Conservation (phyloP, 2,888 invertebrate species). For the Auanema freiburgensis region DNA sequence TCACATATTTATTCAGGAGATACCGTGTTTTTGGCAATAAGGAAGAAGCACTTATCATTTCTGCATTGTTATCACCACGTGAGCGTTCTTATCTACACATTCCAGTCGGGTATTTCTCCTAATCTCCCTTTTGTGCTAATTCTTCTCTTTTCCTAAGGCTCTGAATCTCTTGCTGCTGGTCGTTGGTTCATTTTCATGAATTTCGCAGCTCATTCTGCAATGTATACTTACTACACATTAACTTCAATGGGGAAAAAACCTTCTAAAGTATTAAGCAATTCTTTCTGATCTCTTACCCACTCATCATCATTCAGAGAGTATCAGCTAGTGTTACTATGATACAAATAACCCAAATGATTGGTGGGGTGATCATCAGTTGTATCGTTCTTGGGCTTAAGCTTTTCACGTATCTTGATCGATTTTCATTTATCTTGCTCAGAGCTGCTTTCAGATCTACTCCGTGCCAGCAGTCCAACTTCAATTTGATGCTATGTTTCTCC, state of each 20-base stretch:
- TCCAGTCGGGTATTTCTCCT: slow-evolving; percentile 10
- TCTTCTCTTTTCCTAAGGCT: background rate
- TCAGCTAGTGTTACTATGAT: slow-evolving; percentile 16
- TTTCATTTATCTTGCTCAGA: no score
- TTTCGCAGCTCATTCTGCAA: slow-evolving; percentile 17
- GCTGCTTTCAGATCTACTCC: slow-evolving; percentile 9
- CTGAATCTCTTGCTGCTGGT: slow-evolving; percentile 2
- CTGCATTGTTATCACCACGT: slow-evolving; percentile 23
- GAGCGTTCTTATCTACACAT: slow-evolving; percentile 14
- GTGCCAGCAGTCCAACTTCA: slow-evolving; percentile 17
- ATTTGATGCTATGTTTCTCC: slow-evolving; percentile 17
- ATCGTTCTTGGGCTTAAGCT: slow-evolving; percentile 13
- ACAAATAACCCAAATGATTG: slow-evolving; percentile 15
- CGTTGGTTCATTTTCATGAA: slow-evolving; percentile 21
- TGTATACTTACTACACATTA: slow-evolving; percentile 18
- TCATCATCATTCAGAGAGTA: background rate
- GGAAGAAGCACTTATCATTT: slow-evolving; percentile 18
- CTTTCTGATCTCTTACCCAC: no score
- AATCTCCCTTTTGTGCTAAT: background rate
- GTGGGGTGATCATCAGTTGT: slow-evolving; percentile 9
- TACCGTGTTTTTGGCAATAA: slow-evolving; percentile 16
- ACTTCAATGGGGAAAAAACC: slow-evolving; percentile 6
- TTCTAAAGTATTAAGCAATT: slow-evolving; percentile 8
- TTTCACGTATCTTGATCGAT: slow-evolving; percentile 11
- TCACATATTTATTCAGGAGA: slow-evolving; percentile 10